Evolutionary conservation across 2,888 invertebrate genomes (phyloP).

Genomic region (Caenorhabditis drosophilae): DNA sequence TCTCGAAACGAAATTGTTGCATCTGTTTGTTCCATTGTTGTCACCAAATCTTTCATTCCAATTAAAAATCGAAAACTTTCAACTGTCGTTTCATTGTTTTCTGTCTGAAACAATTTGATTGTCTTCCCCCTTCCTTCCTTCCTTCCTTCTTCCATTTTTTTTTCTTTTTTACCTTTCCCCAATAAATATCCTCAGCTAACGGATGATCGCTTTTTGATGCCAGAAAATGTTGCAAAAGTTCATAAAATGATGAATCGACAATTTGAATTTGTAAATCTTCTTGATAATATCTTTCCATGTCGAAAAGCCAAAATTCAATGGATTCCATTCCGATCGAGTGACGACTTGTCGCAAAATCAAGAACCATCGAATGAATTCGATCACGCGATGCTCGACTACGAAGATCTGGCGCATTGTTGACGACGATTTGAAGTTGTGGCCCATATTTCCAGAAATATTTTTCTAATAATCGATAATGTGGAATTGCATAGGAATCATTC

Average conservation of each 20-base stretch:
- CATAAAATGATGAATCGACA: constrained; percentile 60
- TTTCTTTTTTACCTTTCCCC: constrained; percentile 41
- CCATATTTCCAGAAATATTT: constrained; percentile 69
- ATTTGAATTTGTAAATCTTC: constrained; percentile 53
- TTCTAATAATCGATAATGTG: constrained; percentile 62
- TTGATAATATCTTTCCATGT: constrained; percentile 65
- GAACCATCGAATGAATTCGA: constrained; percentile 56
- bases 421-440: constrained; percentile 64
- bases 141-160: background rate
- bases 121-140: too few relatives aligned
- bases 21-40: constrained; percentile 63
- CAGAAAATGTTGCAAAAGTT: constrained; percentile 60
- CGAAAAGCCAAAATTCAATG: constrained; percentile 67
- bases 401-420: constrained; percentile 68
- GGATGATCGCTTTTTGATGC: constrained; percentile 55
- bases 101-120: too few relatives aligned
- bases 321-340: constrained; percentile 68
- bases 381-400: constrained; percentile 50
- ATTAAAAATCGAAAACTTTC: constrained; percentile 58
- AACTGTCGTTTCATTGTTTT: constrained; percentile 34
- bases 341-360: constrained; percentile 64
- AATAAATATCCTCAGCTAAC: constrained; percentile 63
- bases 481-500: constrained; percentile 66
- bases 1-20: constrained; percentile 63
- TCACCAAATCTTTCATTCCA: constrained; percentile 65